Evolutionary conservation across 2,797 vertebrate genomes (phyloP).

Genomic region (Sebastes goodei): DNA sequence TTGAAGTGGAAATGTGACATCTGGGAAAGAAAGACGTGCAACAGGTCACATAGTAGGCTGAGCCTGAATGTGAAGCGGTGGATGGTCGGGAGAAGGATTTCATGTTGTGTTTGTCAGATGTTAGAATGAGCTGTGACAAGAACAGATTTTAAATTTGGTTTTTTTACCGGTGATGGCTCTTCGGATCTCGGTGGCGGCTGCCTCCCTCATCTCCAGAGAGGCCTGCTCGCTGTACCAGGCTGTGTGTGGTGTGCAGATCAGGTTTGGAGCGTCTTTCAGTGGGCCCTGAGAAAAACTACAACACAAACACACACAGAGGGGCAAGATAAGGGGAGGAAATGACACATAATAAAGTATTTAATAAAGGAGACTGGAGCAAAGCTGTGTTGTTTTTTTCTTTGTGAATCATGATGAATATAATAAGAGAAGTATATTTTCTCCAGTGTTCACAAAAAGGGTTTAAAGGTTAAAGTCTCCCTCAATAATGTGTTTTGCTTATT

Average conservation of each 20-base stretch:
- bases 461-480: too few species aligned
- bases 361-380: not conserved
- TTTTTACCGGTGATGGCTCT: conserved; percentile 91
- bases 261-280: conserved; percentile 94
- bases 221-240: conserved; percentile 99
- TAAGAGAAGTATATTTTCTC: not conserved
- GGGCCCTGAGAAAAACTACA: conserved; percentile 93
- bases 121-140: not conserved
- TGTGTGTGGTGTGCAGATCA: conserved; percentile 97
- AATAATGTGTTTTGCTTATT: not conserved
- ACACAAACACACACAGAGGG: not conserved
- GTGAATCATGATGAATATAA: not conserved
- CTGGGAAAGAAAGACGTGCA: conserved; percentile 44
- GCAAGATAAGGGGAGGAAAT: not conserved
- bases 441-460: not conserved
- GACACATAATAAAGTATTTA: not conserved
- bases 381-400: not conserved
- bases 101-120: not conserved
- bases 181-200: conserved; percentile 95
- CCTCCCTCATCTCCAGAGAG: conserved; percentile 96
- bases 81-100: not conserved
- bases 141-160: not conserved
- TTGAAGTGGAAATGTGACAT: conserved; percentile 67
- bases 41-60: conserved; percentile 28
- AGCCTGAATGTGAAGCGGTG: not conserved